These are phyloP conservation scores for Shargacucullia verbasci DNA, from an alignment of 2,888 invertebrate species.

Conservation along the genomic window DNA sequence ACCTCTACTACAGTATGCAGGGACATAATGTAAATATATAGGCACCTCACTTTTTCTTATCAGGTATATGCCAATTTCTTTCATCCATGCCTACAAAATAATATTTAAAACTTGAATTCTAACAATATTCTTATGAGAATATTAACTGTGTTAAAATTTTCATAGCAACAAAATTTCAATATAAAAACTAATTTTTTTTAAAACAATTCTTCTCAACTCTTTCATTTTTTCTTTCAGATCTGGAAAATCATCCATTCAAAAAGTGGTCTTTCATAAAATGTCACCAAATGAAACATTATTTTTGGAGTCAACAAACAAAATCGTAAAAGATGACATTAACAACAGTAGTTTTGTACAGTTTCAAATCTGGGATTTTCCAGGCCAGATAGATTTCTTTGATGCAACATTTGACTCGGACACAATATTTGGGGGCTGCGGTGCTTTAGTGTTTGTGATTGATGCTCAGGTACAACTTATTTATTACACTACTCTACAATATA, in stretches of 20 bases:
- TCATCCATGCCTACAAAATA: no score
- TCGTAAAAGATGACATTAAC: conserved; percentile 99
- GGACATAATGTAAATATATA: no score
- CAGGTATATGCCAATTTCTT: no score
- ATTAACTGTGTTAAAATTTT: no score
- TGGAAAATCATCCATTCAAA: conserved; percentile 99
- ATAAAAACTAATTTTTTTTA: no score
- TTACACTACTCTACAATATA: no score
- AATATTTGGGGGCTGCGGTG: conserved; percentile 99
- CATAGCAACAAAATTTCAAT: no score
- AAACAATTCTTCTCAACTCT: no score
- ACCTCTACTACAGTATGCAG: no score
- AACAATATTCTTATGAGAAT: no score
- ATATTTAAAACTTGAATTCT: no score
- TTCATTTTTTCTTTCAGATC: conserved; percentile 90
- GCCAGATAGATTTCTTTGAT: conserved; percentile 99
- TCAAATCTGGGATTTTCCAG: conserved; percentile 99
- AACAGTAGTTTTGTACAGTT: conserved; percentile 99
- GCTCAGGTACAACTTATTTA: conserved; percentile 96
- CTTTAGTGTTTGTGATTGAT: conserved; percentile 99
- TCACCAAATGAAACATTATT: conserved; percentile 99
- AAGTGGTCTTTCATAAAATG: conserved; percentile 99
- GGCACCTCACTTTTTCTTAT: no score
- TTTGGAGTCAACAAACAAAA: conserved; percentile 99
- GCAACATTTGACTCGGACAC: conserved; percentile 98